These are phyloP conservation scores for Riptortus pedestris DNA, from an alignment of 1,140 invertebrate species.

Conservation along the genomic window DNA sequence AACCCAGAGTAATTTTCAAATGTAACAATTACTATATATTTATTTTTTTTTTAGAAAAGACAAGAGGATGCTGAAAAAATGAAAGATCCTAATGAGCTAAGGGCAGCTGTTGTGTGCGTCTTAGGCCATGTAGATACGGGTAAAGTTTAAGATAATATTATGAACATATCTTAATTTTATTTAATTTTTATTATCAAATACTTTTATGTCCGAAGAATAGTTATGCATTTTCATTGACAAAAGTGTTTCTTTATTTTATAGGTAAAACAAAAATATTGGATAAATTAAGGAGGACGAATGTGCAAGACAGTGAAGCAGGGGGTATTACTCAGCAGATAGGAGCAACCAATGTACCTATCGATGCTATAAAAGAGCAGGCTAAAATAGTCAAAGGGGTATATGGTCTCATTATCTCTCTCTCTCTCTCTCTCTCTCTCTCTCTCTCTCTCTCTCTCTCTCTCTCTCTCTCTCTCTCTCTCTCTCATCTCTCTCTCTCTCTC, in stretches of 20 bases:
- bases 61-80: conserved; percentile 75
- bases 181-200: no score
- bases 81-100: conserved; percentile 61
- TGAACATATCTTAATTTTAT: not conserved
- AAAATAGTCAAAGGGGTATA: conserved; percentile 84
- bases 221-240: no score
- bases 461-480: conserved; percentile 1
- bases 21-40: not conserved
- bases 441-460: conserved; percentile 1
- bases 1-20: no score
- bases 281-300: conserved; percentile 85
- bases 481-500: no score
- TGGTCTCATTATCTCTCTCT: conserved; percentile 23
- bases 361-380: conserved; percentile 88
- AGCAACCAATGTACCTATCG: conserved; percentile 96
- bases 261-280: conserved; percentile 99
- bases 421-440: not conserved
- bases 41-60: conserved; percentile 49
- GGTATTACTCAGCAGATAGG: conserved; percentile 99
- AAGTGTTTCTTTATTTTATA: conserved; percentile 35
- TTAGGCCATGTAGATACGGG: conserved; percentile 99
- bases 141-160: conserved; percentile 3
- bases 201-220: no score
- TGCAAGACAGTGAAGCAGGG: conserved; percentile 97
- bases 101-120: conserved; percentile 95